Base-by-base conservation (phyloP, 2,888 invertebrate species). In the Andrena camellia region DNA sequence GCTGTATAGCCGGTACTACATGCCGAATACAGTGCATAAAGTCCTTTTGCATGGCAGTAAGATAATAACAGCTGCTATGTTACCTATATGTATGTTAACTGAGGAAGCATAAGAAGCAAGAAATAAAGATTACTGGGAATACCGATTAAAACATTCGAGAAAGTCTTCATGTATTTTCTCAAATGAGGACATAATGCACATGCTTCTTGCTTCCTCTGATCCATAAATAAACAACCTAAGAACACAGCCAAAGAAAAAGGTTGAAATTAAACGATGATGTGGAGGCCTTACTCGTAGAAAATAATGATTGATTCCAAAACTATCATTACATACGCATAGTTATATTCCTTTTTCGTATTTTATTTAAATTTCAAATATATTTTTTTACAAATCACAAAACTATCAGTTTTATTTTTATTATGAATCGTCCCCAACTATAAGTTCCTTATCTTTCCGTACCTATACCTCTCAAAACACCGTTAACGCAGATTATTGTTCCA, bases 51-150 rank as follows among this genome's bases (percentile, higher is more conserved):
- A 78, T 50, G 71, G 78, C 8, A 66, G 33, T 23, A 60, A 60
- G n/a, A 78, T 78, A 42, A 52, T 78, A 33, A 42, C 35, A 10
- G 31, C 62, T 33, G 35, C 59, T 23, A 71, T 78, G 26, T 42
- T 78, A 29, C 60, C 62, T 48, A 78, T 78, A 60, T 71, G 71
- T 17, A 35, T 71, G 17, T 59, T 77, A 52, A 70, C 77, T 13
- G 77, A 77, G 50, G 66, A 75, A 48, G 52, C 62, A 2, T 68
- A 69, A 42, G 63, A 76, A 20, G 48, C 63, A 7, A 63, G 35
- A n/a, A 52, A 66, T 50, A 71, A 71, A 50, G 66, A 48, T 66
- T 62, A 29, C 26, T 10, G 26, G 23, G n/a, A 42, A 42, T 63
- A 63, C 13, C 63, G 63, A 23, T 42, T 13, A 23, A 63, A 63